Evolutionary conservation across 2,113 vertebrate genomes (phyloP).

Genomic region (Dipodomys merriami): DNA sequence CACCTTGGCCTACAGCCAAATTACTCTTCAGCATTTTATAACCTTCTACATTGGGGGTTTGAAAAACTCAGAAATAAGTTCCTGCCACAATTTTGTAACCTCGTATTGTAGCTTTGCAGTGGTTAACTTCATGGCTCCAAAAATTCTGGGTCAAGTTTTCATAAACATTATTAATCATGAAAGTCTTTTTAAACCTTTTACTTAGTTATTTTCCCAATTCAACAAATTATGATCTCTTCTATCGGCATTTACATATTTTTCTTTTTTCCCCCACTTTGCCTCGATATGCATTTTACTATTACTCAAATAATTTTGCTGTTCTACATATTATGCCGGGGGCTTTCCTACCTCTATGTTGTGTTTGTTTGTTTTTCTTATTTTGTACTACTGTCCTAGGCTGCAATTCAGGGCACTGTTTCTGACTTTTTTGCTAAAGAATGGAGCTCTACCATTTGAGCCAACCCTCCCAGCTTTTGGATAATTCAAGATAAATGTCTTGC

Average conservation of each 20-base stretch:
- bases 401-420: no score
- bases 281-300: not conserved
- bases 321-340: accelerated
- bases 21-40: not conserved
- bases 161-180: not conserved
- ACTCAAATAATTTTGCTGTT: not conserved
- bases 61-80: not conserved
- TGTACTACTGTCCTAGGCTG: no score
- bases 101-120: not conserved
- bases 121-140: not conserved
- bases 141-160: not conserved
- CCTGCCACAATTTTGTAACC: not conserved
- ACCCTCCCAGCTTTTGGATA: no score
- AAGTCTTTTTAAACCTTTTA: not conserved
- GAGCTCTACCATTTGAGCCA: no score
- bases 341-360: not conserved
- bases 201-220: not conserved
- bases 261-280: not conserved
- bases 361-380: no score
- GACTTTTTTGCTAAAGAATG: no score
- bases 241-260: not conserved
- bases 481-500: no score
- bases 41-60: not conserved
- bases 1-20: not conserved
- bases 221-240: not conserved